These are phyloP conservation scores for Bombyx mori DNA, from an alignment of 1,140 invertebrate genomes.

Conservation along the genomic window ASM3026992v2 NC_085117.1:12845001-12845500, in stretches of 20 bases:
- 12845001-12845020: slow-evolving; percentile 21
- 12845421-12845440: too few species aligned
- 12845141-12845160: slow-evolving; percentile 57
- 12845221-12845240: slow-evolving; percentile 44
- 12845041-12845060: slow-evolving; percentile 20
- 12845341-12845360: slow-evolving; percentile 56
- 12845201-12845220: slow-evolving; percentile 42
- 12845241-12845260: slow-evolving; percentile 52
- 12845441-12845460: too few species aligned
- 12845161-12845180: slow-evolving; percentile 31
- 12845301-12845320: background rate
- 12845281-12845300: background rate
- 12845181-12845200: slow-evolving; percentile 23
- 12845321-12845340: slow-evolving; percentile 25
- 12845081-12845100: slow-evolving; percentile 58
- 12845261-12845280: slow-evolving; percentile 37
- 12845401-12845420: too few species aligned
- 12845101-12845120: slow-evolving; percentile 35
- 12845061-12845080: slow-evolving; percentile 25
- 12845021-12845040: slow-evolving; percentile 32
- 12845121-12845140: slow-evolving; percentile 44
- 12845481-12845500: too few species aligned
- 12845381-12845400: too few species aligned
- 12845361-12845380: background rate
- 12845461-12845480: too few species aligned